Evolutionary conservation across 2,113 vertebrate genomes (phyloP).

Genomic region (Xiphophorus hellerii): DNA sequence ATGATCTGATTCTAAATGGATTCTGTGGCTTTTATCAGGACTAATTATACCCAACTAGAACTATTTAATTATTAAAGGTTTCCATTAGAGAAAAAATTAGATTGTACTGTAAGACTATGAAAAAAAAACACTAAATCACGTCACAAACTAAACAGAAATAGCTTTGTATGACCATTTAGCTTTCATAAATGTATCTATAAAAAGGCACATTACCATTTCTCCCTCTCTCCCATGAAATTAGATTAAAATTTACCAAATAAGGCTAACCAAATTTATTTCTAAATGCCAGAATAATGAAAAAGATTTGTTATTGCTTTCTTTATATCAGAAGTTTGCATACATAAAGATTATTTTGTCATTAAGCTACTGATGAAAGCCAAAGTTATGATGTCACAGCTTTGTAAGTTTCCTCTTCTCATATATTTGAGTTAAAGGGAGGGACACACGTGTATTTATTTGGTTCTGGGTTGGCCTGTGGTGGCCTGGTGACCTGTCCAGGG

Average conservation of each 20-base stretch:
- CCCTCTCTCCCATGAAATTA: background rate
- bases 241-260: background rate
- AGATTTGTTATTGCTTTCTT: background rate
- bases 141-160: background rate
- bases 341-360: background rate
- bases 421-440: background rate
- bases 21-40: background rate
- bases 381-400: no score
- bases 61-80: background rate
- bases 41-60: background rate
- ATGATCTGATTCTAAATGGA: background rate
- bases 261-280: background rate
- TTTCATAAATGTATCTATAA: background rate
- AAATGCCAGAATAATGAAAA: background rate
- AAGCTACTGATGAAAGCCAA: no score
- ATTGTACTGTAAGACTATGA: background rate
- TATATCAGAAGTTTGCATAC: background rate
- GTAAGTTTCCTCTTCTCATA: background rate
- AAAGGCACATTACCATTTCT: no score
- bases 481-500: no score
- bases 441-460: no score
- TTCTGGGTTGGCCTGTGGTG: no score
- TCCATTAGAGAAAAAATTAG: background rate
- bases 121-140: background rate
- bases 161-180: background rate